phyloP scores from a whole-genome alignment of 2,113 vertebrate species.

The Dipodomys stephensi region DNA sequence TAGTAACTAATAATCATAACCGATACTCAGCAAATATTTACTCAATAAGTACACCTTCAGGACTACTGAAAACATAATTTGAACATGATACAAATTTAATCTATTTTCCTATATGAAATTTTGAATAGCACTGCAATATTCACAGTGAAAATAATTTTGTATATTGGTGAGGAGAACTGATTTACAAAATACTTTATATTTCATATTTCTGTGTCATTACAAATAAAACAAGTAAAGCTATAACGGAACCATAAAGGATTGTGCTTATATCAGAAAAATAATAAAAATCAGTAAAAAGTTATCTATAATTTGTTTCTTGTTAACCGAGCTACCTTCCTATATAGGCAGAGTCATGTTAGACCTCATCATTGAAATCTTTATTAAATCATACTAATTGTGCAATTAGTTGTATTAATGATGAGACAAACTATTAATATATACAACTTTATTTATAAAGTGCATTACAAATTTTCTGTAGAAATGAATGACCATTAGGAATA shows the following conservation, averaged over 20 bases:
- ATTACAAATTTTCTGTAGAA: background rate
- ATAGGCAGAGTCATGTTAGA: background rate
- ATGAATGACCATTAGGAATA: background rate
- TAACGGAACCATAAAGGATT: background rate
- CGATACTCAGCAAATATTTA: slow-evolving; percentile 44
- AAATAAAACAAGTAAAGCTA: background rate
- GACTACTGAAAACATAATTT: background rate
- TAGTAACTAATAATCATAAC: background rate
- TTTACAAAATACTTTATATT: slow-evolving; percentile 2
- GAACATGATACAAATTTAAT: slow-evolving; percentile 35
- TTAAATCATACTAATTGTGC: background rate
- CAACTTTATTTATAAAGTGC: background rate
- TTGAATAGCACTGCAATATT: background rate
- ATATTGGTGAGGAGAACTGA: background rate
- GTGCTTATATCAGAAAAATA: background rate
- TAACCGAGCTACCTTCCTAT: slow-evolving; percentile 1
- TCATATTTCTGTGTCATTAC: background rate
- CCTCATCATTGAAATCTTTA: background rate
- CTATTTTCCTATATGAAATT: slow-evolving; percentile 74
- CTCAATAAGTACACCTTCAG: slow-evolving; percentile 48
- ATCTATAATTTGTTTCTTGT: background rate
- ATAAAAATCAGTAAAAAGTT: slow-evolving; percentile 2
- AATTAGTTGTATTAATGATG: slow-evolving; percentile 30
- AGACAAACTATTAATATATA: background rate
- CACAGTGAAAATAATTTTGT: slow-evolving; percentile 42